Evolutionary conservation across 2,888 invertebrate genomes (phyloP), one percentile per base, ranked within the genome.

Genomic region (Ferrisia virgata): DNA sequence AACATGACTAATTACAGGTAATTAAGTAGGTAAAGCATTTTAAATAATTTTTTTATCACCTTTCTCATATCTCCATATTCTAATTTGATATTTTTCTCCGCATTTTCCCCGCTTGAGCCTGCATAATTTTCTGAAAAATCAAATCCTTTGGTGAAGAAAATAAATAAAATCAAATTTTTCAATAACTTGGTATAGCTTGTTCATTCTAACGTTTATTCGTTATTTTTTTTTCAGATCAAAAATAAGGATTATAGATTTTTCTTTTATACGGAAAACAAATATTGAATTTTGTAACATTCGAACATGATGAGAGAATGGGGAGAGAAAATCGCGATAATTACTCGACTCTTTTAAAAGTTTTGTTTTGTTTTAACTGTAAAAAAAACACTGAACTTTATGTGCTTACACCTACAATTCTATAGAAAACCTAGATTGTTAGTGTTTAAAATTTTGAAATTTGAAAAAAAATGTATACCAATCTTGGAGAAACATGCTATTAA

Each of bases 61-160:
- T 76, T 72, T 72, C 31, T 72, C 31, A 79, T 47, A 47, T 79
- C 79, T 43, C 25, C 79, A 40, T 43, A 79, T 22, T 79, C 43
- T 43, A 79, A 43, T 79, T 43, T 80, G 53, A 31, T 80, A 53
- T 33, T 80, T 80, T 80, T 80, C 53, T 80, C 47, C n/a, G 43
- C 18, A 47, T 80, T 80, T 31, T 80, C 80, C 47, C 53, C 80
- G 47, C 80, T 47, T 31, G 80, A 80, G 53, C 53, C 53, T 47
- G 53, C 31, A 43, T 31, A 80, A 53, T 80, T 80, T 80, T 47
- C 80, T 80, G 80, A 80, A 80, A 80, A 80, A 80, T 79, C 13
- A 79, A 40, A 79, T 79, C 43, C 36, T 76, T 76, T 18, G 36
- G 5, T 76, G 36, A 36, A 18, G 72, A 76, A 33, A 76, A 76